Base-by-base conservation (phyloP, 1,140 invertebrate genomes). In the Dendrolimus kikuchii region DNA sequence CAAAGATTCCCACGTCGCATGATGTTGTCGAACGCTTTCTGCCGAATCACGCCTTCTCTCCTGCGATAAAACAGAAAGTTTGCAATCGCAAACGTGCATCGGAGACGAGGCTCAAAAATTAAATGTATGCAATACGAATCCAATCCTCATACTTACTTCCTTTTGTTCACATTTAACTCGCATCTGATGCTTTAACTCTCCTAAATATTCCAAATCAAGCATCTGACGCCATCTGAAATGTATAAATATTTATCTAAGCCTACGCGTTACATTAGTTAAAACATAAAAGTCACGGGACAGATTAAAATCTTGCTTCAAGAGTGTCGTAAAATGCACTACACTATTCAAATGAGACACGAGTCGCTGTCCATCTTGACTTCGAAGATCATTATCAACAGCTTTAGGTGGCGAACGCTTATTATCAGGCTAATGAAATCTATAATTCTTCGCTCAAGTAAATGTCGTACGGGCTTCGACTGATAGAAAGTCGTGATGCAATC, bases 1-100 rank as follows among this genome's bases (percentile, higher is more conserved):
- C 54, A 93, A 83, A 5, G 86, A 88, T 36, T 84, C 87, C 92
- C 92, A 92, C 4, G 92, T 92, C 53, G 89, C 88, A 68, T 92
- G 92, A 65, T 93, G 92, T 46, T 81, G 85, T 23, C 80, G 77
- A 42, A 88, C 88, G 56, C 83, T 89, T 69, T 90, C 90, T 2
- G 89, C 86, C 45, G 92, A 92, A 56, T 89, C 85, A 36, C 87
- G 86, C 42, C 86, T 82, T 9, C 71, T 71, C 62, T 86, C 86
- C 89, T 89, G 53, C 3, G 52, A 41, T 38, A 38, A 41, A 37
- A 42, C 50, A 41, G 6, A 64, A 55, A 40, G 57, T 38, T 45
- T 46, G 40, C 10, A 40, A n/a, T 40, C 37, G 5, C 8, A n/a
- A 8, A 43, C 8, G 3, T n/a, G 10, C 5, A 48, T 42, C 49